Evolutionary conservation across 2,797 vertebrate species (phyloP), one percentile per base, ranked within the genome.

Genomic region (Karalla daura): DNA sequence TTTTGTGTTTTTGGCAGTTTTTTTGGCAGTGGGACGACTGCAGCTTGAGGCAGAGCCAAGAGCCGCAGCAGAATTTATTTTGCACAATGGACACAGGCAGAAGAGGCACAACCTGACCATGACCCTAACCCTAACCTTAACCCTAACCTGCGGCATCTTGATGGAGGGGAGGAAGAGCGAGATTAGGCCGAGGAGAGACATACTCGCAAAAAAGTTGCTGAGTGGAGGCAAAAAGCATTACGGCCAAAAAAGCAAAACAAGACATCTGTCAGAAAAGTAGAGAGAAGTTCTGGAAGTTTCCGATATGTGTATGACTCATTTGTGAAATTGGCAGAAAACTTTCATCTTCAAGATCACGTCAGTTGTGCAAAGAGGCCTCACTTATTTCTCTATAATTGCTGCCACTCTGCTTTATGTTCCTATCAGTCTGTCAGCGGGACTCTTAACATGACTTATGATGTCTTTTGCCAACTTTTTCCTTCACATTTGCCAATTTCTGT

Each of bases 61-160:
- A 20, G 5, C 40, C 30, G 37, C 0, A 32, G 74, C 50, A 52
- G 58, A 73, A 76, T 74, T 63, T 64, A 80, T 76, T 82, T 37
- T 62, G 46, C 56, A 55, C 59, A 43, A 55, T 67, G 65, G 63
- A 69, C 76, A 37, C 15, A 59, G 49, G 54, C 23, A 52, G 70
- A 61, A 47, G 61, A 51, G 72, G 54, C 11, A n/a, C 37, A 46
- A 66, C 61, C 61, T 68, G 65, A 78, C 70, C 79, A 85, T 81
- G n/a, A n/a, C n/a, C n/a, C n/a, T n/a, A n/a, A n/a, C n/a, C n/a
- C n/a, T n/a, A n/a, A n/a, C n/a, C n/a, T n/a, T n/a, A n/a, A n/a
- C n/a, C n/a, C n/a, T 84, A 78, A 81, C 70, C 78, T 43, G 7
- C n/a, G 36, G 56, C 81, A 63, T 36, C 45, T 66, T 41, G 44